phyloP scores from a whole-genome alignment of 2,888 invertebrate genomes.

The Linyphia triangularis region DNA sequence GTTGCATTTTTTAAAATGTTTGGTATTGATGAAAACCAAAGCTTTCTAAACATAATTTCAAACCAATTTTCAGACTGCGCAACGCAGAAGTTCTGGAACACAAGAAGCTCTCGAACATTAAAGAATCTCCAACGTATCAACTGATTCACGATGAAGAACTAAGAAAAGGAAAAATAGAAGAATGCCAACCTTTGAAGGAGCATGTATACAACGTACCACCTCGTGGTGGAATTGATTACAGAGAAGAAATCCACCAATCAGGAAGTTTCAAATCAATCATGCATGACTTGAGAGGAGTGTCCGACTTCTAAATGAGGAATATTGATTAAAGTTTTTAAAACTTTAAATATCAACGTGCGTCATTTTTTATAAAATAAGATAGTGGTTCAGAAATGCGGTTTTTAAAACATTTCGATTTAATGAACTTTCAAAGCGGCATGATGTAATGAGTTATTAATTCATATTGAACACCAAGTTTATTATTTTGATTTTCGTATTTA shows the following conservation, averaged over 20 bases:
- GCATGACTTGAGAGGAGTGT: slow-evolving; percentile 60
- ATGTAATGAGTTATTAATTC: neutral
- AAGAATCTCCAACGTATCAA: slow-evolving; percentile 77
- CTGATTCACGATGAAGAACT: slow-evolving; percentile 76
- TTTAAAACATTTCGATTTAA: neutral
- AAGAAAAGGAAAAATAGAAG: slow-evolving; percentile 74
- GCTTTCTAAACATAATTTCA: too few species aligned
- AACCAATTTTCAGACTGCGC: slow-evolving; percentile 1
- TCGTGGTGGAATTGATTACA: slow-evolving; percentile 19
- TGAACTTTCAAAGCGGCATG: neutral
- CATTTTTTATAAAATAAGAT: too few species aligned
- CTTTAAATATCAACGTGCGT: too few species aligned
- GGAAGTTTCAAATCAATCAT: slow-evolving; percentile 71
- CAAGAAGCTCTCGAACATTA: slow-evolving; percentile 47
- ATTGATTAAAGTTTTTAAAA: neutral
- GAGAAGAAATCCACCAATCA: slow-evolving; percentile 68
- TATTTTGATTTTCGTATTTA: neutral
- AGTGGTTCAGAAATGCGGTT: neutral
- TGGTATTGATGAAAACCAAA: too few species aligned
- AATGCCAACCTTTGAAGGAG: slow-evolving; percentile 74
- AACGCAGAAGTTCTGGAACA: slow-evolving; percentile 40
- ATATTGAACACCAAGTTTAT: neutral
- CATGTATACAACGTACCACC: slow-evolving; percentile 70
- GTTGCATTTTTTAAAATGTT: too few species aligned
- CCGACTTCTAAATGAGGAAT: slow-evolving; percentile 28